Base-by-base conservation (phyloP, 2,797 vertebrate species). In the Gephyroberyx darwinii region DNA sequence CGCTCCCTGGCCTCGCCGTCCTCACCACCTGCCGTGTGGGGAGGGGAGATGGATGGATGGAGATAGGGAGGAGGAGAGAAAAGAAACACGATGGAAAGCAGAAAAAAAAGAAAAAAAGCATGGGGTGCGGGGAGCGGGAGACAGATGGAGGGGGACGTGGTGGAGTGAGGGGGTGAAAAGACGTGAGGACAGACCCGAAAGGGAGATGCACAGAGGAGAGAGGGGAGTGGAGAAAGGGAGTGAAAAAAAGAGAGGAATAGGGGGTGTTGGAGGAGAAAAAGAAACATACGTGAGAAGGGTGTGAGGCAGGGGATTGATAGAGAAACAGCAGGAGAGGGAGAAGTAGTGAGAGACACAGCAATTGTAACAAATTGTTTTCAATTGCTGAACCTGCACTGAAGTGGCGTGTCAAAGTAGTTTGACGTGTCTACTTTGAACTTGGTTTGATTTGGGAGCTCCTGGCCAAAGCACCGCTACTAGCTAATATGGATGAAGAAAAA, bases 1-100 rank as follows among this genome's bases (percentile, higher is more conserved):
- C 98, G 94, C 84, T 98, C 96, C 80, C 96, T 94, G 69, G 91
- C 95, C 91, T 99, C 98, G 1, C 91, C 70, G 75, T 99, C 98
- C 77, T 99, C 97, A 82, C 94, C 90, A 91, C 92, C 94, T 94
- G 89, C 67, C 8, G 57, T 0, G 47, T 26, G 62, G 67, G 74
- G 67, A 30, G 30, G 41, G 48, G 10, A 41, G 62, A 52, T 17
- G 61, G 59, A 65, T 0, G 33, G 58, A 59, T 19, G 20, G 60
- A 53, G 43, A 55, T 16, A 39, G 30, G 52, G 71, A 55, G 13
- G 65, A 16, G 5, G 3, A 30, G 8, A 26, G 33, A 48, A 9
- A 60, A 67, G 54, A 48, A 67, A 71, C 8, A 78, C 30, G 50
- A 69, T 58, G n/a, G 5, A 65, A 17, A 41, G 9, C 17, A 4